phyloP scores from a whole-genome alignment of 2,888 invertebrate species.

The Hydraecia micacea region DNA sequence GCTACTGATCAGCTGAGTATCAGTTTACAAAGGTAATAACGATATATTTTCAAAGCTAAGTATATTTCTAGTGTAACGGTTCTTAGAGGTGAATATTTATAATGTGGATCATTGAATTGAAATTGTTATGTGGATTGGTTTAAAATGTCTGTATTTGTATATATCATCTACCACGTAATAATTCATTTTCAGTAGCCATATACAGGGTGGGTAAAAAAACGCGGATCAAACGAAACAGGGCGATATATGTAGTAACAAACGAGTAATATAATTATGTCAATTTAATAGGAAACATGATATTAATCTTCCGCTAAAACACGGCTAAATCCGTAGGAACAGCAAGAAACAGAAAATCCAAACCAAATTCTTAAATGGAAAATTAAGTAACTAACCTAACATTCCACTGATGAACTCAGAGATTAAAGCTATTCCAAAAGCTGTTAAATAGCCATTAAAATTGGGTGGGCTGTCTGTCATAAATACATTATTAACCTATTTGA shows the following conservation, averaged over 20 bases:
- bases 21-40: constrained; percentile 51
- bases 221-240: no score
- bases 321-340: not conserved
- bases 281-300: not conserved
- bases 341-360: not conserved
- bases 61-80: not conserved
- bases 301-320: not conserved
- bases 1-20: constrained; percentile 59
- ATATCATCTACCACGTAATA: not conserved
- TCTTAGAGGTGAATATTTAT: not conserved
- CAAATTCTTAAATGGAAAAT: constrained; percentile 22
- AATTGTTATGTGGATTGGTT: not conserved
- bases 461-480: constrained; percentile 64
- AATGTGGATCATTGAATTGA: not conserved
- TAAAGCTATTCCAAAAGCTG: constrained; percentile 47
- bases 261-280: not conserved
- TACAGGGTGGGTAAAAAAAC: no score
- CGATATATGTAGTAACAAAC: no score
- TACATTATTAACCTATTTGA: constrained; percentile 65
- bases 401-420: constrained; percentile 41
- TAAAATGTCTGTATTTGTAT: not conserved
- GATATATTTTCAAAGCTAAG: constrained; percentile 28
- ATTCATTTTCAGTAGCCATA: not conserved
- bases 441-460: constrained; percentile 60
- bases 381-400: constrained; percentile 42